Conservation (phyloP, 2,888 invertebrate genomes). For the Mesoligia furuncula region DNA sequence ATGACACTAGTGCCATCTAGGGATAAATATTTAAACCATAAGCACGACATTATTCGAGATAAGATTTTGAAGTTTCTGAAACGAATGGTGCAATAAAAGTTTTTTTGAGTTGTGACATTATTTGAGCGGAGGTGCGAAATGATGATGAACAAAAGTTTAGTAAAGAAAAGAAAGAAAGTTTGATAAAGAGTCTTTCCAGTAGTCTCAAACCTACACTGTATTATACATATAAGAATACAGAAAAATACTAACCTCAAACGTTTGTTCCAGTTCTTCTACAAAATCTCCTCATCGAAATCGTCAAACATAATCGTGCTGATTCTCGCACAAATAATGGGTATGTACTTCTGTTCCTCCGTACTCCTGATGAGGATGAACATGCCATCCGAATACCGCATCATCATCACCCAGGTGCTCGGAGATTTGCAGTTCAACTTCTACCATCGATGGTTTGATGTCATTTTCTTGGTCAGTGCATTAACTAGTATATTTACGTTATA, state of each 20-base stretch:
- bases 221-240: no score
- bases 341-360: conserved; percentile 99
- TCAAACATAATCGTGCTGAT: conserved; percentile 99
- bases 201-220: no score
- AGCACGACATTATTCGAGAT: no score
- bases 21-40: no score
- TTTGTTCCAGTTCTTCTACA: conserved; percentile 97
- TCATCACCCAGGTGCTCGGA: conserved; percentile 96
- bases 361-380: conserved; percentile 99
- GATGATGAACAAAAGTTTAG: no score
- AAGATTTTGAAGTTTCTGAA: no score
- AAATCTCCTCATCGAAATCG: conserved; percentile 99
- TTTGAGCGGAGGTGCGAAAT: no score
- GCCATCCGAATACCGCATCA: conserved; percentile 98
- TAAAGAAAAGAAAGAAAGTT: no score
- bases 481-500: conserved; percentile 98
- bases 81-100: no score
- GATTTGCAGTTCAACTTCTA: conserved; percentile 99
- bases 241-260: neutral
- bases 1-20: no score
- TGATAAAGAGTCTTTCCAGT: no score
- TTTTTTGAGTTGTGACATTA: no score
- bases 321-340: conserved; percentile 99
- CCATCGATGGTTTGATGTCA: conserved; percentile 99
- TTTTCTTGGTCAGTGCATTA: conserved; percentile 98